Percentiles rank a stretch among this genome's conserved stretches.
phyloP scores from a whole-genome alignment of 2,797 vertebrate species.

The Steatocranus sp. region DNA sequence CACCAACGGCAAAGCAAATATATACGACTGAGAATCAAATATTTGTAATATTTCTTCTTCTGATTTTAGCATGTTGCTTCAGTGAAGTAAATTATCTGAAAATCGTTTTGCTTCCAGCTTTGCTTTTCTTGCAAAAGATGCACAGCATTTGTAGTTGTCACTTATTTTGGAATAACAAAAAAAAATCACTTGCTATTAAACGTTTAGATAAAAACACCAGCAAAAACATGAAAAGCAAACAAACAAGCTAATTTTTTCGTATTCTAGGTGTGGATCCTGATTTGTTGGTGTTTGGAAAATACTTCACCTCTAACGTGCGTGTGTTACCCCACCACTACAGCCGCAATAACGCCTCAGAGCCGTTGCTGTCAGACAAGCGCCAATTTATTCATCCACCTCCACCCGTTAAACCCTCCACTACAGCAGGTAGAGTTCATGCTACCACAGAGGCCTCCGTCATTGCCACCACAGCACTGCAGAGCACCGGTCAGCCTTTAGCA shows the following conservation, averaged over 20 bases:
- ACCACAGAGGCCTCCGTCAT: neutral
- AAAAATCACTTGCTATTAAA: neutral
- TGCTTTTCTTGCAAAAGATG: neutral
- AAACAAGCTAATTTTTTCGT: neutral
- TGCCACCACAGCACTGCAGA: neutral
- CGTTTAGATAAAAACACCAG: neutral
- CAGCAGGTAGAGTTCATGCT: neutral
- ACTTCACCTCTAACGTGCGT: conserved; percentile 67
- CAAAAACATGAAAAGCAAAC: neutral
- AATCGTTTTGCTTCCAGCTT: neutral
- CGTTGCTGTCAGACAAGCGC: conserved; percentile 70
- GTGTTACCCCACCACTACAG: conserved; percentile 68
- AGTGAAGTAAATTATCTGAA: neutral
- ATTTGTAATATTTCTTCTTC: neutral
- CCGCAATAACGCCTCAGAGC: conserved; percentile 67
- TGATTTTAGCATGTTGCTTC: neutral
- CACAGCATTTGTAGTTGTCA: neutral
- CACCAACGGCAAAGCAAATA: neutral
- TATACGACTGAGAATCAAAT: neutral
- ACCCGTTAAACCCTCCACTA: neutral
- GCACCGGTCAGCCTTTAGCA: neutral
- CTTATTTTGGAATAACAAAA: neutral
- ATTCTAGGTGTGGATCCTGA: conserved; percentile 88
- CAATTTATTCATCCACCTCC: conserved; percentile 64
- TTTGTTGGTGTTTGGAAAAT: conserved; percentile 88